A percentile compares a stretch with the other conserved stretches of the same genome.
These are phyloP conservation scores for Blera fallax DNA, from an alignment of 2,888 invertebrate genomes.

Conservation along the genomic window DNA sequence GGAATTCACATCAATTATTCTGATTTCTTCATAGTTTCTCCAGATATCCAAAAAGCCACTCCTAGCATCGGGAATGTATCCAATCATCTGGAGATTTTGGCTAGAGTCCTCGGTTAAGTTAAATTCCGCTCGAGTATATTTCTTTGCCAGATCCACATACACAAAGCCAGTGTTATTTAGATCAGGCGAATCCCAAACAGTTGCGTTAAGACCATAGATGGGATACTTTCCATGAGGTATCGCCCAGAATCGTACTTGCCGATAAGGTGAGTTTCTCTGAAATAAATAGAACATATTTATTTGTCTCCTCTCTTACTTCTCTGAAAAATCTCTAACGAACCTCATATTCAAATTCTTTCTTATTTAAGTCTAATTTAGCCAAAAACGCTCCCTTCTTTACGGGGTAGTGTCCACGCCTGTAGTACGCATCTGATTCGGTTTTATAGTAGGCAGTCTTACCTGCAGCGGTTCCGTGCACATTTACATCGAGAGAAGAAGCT, in stretches of 20 bases:
- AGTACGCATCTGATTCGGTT: slow-evolving; percentile 82
- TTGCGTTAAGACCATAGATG: slow-evolving; percentile 84
- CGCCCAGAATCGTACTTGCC: slow-evolving; percentile 83
- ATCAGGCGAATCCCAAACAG: slow-evolving; percentile 83
- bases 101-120: slow-evolving; percentile 87
- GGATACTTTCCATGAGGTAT: slow-evolving; percentile 83
- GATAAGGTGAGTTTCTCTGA: slow-evolving; percentile 85
- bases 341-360: slow-evolving; percentile 86
- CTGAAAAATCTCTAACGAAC: slow-evolving; percentile 74
- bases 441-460: slow-evolving; percentile 81
- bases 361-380: slow-evolving; percentile 83
- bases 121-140: slow-evolving; percentile 86
- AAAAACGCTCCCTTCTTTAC: slow-evolving; percentile 83
- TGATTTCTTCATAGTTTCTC: slow-evolving; percentile 91
- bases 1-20: slow-evolving; percentile 89
- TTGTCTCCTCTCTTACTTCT: not conserved
- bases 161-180: slow-evolving; percentile 85
- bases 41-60: slow-evolving; percentile 90
- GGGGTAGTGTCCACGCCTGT: slow-evolving; percentile 84
- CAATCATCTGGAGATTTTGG: slow-evolving; percentile 88
- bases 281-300: slow-evolving; percentile 14
- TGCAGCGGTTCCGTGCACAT: slow-evolving; percentile 83
- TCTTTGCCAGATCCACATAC: slow-evolving; percentile 84
- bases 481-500: slow-evolving; percentile 85
- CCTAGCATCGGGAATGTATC: slow-evolving; percentile 89